Conservation (phyloP, 1,140 invertebrate genomes). For the Polypedilum vanderplanki region DNA sequence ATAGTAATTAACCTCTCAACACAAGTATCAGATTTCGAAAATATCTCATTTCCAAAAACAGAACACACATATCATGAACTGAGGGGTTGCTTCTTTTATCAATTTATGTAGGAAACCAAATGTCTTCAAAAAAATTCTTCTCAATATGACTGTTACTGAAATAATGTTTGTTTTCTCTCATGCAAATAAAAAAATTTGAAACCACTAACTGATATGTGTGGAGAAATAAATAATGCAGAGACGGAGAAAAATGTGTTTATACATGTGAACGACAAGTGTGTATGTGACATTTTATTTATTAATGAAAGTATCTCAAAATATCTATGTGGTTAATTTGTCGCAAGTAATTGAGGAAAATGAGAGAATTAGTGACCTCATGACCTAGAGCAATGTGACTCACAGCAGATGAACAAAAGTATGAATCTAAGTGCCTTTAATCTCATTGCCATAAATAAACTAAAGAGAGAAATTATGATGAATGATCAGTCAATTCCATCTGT, state of each 20-base stretch:
- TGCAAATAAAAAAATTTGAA: neutral
- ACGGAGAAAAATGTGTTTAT: neutral
- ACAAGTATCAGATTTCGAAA: neutral
- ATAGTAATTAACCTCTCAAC: constrained; percentile 24
- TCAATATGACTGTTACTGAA: neutral
- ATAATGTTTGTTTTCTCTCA: neutral
- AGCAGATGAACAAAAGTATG: neutral
- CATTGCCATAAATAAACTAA: neutral
- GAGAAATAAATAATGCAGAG: neutral
- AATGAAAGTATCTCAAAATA: too few relatives aligned
- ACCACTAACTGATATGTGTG: neutral
- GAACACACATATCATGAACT: neutral
- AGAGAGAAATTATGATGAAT: neutral
- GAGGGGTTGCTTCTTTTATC: neutral
- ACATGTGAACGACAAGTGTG: neutral
- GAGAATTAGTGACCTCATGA: neutral
- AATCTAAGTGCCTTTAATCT: constrained; percentile 1
- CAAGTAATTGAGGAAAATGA: neutral
- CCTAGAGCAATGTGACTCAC: constrained; percentile 1
- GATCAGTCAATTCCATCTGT: neutral
- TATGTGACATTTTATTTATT: neutral
- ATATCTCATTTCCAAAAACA: neutral
- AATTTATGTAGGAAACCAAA: neutral
- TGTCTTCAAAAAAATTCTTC: neutral
- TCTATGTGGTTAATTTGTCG: too few relatives aligned